Percentiles rank a stretch among this genome's conserved stretches.
phyloP scores from a whole-genome alignment of 2,113 vertebrate species.

The Ammodytes marinus region DNA sequence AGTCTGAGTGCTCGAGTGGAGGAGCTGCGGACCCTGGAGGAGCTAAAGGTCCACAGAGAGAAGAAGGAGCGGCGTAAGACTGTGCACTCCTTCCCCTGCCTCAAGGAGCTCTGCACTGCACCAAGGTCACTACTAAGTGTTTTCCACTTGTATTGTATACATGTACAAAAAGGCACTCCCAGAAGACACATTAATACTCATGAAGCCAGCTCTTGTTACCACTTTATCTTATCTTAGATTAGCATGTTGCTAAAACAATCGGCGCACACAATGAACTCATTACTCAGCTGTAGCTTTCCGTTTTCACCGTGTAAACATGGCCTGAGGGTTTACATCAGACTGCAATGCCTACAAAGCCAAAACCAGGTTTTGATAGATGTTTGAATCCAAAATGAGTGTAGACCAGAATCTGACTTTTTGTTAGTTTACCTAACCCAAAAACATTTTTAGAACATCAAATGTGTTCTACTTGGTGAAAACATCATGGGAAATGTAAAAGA shows the following conservation, averaged over 20 bases:
- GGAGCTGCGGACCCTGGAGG: constrained; percentile 91
- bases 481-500: no score
- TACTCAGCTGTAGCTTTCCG: no score
- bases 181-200: background rate
- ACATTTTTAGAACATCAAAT: no score
- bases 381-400: no score
- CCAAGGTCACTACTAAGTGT: constrained; percentile 82
- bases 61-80: constrained; percentile 93
- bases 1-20: constrained; percentile 93
- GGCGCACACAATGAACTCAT: no score
- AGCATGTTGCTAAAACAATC: background rate
- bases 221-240: background rate
- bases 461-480: no score
- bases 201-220: background rate
- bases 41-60: constrained; percentile 90
- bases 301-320: no score
- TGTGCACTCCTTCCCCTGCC: constrained; percentile 96
- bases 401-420: no score
- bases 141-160: background rate
- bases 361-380: no score
- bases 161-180: background rate
- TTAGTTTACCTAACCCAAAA: no score
- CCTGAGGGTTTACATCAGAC: no score
- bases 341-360: no score
- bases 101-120: constrained; percentile 93